Conservation (phyloP, 1,140 invertebrate genomes). For the Caenorhabditis tropicalis region DNA sequence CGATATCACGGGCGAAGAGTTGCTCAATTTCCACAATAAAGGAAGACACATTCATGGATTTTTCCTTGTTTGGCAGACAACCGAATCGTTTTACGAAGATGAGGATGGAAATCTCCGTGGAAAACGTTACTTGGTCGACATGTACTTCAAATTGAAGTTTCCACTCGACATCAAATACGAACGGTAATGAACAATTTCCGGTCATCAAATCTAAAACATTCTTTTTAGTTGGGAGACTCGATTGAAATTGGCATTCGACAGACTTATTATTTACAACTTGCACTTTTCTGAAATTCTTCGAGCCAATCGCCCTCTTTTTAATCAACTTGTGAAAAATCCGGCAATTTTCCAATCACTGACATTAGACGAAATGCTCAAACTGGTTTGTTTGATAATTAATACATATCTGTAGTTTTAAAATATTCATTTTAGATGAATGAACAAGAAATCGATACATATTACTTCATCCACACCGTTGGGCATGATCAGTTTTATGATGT, state of each 20-base stretch:
- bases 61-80: neutral
- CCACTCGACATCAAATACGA: neutral
- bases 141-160: neutral
- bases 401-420: too few relatives aligned
- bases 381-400: too few relatives aligned
- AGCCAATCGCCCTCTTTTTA: neutral
- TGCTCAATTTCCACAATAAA: neutral
- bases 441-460: neutral
- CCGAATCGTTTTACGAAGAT: neutral
- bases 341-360: neutral
- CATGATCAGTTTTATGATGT: neutral
- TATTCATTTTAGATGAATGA: neutral
- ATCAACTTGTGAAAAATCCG: neutral
- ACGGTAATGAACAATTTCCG: neutral
- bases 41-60: slow-evolving; percentile 16
- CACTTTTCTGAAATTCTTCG: neutral
- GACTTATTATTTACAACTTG: neutral
- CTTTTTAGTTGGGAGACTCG: neutral
- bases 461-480: neutral
- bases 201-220: neutral
- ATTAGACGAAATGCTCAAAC: neutral
- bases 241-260: neutral
- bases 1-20: neutral
- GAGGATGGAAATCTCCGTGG: too few relatives aligned
- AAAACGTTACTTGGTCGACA: slow-evolving; percentile 4